Conservation (phyloP, 2,113 vertebrate species). For the Sialia sialis region DNA sequence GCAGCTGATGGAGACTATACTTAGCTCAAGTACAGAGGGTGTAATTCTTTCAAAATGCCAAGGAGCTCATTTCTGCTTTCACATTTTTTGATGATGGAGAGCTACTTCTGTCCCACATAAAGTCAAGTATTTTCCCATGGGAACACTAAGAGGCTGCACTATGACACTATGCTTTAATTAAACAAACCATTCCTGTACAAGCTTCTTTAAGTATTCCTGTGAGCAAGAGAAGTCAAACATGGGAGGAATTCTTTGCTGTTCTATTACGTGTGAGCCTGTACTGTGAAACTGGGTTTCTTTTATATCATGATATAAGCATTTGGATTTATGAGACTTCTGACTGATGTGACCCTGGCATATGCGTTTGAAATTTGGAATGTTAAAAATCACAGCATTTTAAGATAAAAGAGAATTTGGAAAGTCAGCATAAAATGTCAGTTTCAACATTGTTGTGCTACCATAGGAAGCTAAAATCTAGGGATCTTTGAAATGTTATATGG, state of each 20-base stretch:
- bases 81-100: not conserved
- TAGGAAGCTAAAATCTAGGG: not conserved
- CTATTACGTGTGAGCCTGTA: not conserved
- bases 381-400: not conserved
- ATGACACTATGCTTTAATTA: conserved; percentile 1
- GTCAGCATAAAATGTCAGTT: not conserved
- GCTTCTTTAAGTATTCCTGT: not conserved
- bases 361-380: not conserved
- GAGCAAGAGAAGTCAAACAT: not conserved
- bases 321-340: not conserved
- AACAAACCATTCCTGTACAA: conserved; percentile 16
- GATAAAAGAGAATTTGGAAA: not conserved
- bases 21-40: not conserved
- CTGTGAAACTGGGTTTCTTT: not conserved
- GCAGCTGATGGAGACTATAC: not conserved
- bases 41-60: not conserved
- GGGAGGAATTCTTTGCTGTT: not conserved
- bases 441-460: not conserved
- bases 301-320: not conserved
- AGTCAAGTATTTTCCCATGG: not conserved
- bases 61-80: not conserved
- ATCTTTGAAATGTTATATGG: not conserved
- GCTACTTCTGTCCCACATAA: not conserved
- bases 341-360: not conserved
- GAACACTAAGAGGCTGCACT: not conserved